phyloP scores from a whole-genome alignment of 1,140 invertebrate genomes.

The Drosophila fuyamai region DNA sequence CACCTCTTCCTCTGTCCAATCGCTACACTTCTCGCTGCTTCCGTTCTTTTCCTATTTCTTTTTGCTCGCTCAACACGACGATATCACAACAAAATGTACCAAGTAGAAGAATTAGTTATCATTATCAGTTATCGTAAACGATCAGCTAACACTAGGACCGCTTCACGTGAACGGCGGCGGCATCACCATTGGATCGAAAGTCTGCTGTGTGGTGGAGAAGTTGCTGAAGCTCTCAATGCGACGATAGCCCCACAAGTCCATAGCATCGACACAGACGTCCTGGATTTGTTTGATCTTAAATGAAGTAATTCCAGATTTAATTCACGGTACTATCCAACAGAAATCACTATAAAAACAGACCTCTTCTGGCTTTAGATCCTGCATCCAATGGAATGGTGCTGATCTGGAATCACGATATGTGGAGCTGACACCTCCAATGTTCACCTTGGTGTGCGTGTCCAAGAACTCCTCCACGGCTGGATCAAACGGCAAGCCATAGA shows the following conservation, averaged over 20 bases:
- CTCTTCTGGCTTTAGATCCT: constrained; percentile 89
- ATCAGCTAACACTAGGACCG: constrained; percentile 29
- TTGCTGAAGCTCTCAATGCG: constrained; percentile 84
- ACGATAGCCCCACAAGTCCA: constrained; percentile 93
- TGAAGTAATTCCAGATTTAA: not conserved
- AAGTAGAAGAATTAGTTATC: constrained; percentile 80
- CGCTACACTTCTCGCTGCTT: not conserved
- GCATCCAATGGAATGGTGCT: constrained; percentile 94
- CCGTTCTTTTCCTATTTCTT: constrained; percentile 32
- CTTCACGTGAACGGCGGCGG: constrained; percentile 82
- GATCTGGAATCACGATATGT: constrained; percentile 93
- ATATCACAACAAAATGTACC: constrained; percentile 83
- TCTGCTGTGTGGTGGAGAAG: constrained; percentile 73
- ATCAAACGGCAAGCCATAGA: constrained; percentile 91
- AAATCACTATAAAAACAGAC: constrained; percentile 74
- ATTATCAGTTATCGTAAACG: constrained; percentile 58
- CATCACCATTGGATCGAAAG: constrained; percentile 80
- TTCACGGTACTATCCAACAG: not conserved
- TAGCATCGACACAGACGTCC: constrained; percentile 89
- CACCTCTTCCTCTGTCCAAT: constrained; percentile 14
- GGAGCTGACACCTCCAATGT: constrained; percentile 92
- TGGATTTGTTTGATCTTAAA: constrained; percentile 86
- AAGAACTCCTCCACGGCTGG: constrained; percentile 90
- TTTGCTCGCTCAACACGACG: constrained; percentile 77
- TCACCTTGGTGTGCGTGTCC: constrained; percentile 91